Percentiles rank a stretch among this genome's conserved stretches.
Evolutionary conservation across 2,797 vertebrate genomes (phyloP).

Genomic region (Mycteria americana): DNA sequence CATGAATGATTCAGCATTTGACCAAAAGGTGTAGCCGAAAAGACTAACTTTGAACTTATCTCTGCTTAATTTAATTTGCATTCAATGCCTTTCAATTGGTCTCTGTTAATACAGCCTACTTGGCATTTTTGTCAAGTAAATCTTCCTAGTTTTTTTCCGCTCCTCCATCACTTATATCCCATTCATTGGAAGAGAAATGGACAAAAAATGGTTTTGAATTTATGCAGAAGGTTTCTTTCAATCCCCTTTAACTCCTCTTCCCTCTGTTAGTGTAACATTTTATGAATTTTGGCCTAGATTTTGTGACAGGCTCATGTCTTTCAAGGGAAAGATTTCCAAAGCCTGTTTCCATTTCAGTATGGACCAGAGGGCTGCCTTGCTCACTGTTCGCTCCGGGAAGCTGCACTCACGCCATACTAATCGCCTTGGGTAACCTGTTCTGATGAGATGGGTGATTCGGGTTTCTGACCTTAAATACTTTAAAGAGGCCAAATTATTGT

Average conservation of each 20-base stretch:
- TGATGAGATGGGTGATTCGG: rapidly evolving
- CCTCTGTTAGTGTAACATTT: background rate
- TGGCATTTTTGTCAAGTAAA: background rate
- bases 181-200: background rate
- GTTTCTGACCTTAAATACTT: background rate
- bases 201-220: background rate
- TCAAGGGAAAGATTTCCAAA: background rate
- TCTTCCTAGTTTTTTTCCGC: background rate
- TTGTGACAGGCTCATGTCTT: background rate
- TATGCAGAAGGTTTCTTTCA: background rate
- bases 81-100: background rate
- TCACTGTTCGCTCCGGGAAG: rapidly evolving
- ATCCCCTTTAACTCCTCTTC: background rate
- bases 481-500: background rate
- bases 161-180: background rate
- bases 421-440: background rate
- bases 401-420: rapidly evolving
- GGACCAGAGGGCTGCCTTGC: background rate
- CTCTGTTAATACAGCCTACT: background rate
- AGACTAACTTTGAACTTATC: background rate
- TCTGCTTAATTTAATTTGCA: background rate
- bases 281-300: background rate
- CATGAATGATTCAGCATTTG: background rate
- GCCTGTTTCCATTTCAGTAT: background rate
- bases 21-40: background rate